Evolutionary conservation across 1,140 invertebrate species (phyloP).

Genomic region (Drosophila watanabei): DNA sequence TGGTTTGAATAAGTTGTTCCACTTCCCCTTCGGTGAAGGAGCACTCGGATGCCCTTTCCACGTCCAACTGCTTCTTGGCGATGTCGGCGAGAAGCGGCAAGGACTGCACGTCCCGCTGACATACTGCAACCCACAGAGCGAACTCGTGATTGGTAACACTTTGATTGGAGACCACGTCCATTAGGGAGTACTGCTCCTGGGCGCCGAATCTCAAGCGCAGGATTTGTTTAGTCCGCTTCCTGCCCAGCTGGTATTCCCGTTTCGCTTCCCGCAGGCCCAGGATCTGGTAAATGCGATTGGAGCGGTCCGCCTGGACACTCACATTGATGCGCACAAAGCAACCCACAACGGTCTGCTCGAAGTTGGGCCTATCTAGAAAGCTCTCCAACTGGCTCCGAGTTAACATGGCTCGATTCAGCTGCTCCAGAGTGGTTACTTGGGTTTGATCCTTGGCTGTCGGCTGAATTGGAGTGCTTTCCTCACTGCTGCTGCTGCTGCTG

Average conservation of each 20-base stretch:
- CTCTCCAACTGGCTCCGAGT: slow-evolving; percentile 36
- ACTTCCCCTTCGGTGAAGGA: slow-evolving; percentile 46
- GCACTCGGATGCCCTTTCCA: slow-evolving; percentile 22
- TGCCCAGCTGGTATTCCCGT: slow-evolving; percentile 21
- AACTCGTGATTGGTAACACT: slow-evolving; percentile 27
- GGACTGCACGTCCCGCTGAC: not conserved
- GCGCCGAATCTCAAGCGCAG: slow-evolving; percentile 19
- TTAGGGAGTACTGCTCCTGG: not conserved
- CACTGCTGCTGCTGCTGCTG: slow-evolving; percentile 1
- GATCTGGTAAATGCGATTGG: slow-evolving; percentile 20
- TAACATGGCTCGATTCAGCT: slow-evolving; percentile 31
- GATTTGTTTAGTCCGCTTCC: slow-evolving; percentile 10
- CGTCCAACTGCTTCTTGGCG: slow-evolving; percentile 32
- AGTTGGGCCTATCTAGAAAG: slow-evolving; percentile 53
- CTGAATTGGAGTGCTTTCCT: not conserved
- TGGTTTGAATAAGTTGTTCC: slow-evolving; percentile 34
- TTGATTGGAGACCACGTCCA: slow-evolving; percentile 51
- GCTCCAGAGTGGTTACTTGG: not conserved
- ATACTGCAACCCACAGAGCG: slow-evolving; percentile 21
- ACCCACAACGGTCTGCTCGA: slow-evolving; percentile 32
- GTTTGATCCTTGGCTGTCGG: no score
- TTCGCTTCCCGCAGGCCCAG: not conserved
- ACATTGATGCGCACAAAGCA: slow-evolving; percentile 49
- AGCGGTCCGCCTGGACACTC: not conserved
- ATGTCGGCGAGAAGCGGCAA: slow-evolving; percentile 26